These are phyloP conservation scores for Idris sp. DNA, from an alignment of 1,140 invertebrate species.

Conservation along the genomic window DNA sequence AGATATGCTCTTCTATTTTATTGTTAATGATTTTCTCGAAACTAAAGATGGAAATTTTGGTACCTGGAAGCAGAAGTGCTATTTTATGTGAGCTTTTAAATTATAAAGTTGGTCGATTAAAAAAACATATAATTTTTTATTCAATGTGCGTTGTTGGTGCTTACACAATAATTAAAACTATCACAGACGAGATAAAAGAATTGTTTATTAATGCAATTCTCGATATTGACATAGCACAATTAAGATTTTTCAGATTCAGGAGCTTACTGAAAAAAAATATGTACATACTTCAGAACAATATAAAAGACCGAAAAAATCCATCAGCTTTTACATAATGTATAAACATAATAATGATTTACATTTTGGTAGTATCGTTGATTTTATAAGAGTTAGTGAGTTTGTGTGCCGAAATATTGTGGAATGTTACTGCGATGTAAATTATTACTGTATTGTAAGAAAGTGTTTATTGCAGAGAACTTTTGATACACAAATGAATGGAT, in stretches of 20 bases:
- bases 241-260: background rate
- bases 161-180: background rate
- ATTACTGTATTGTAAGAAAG: constrained; percentile 8
- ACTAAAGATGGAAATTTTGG: constrained; percentile 7
- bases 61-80: background rate
- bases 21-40: background rate
- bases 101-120: constrained; percentile 27
- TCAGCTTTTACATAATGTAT: no score
- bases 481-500: constrained; percentile 1
- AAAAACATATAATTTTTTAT: constrained; percentile 8
- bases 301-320: no score
- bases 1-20: constrained; percentile 14
- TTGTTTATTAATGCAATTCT: no score
- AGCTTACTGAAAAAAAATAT: constrained; percentile 26
- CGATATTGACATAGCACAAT: background rate
- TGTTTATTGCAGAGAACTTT: background rate
- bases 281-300: constrained; percentile 11
- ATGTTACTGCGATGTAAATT: constrained; percentile 5
- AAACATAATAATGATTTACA: no score
- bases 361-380: no score
- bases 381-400: no score
- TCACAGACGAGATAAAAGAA: background rate
- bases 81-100: background rate
- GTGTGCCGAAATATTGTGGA: no score
- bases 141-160: constrained; percentile 7